These are phyloP conservation scores for Dromaius novaehollandiae DNA, from an alignment of 2,113 vertebrate species.

Conservation along the genomic window DNA sequence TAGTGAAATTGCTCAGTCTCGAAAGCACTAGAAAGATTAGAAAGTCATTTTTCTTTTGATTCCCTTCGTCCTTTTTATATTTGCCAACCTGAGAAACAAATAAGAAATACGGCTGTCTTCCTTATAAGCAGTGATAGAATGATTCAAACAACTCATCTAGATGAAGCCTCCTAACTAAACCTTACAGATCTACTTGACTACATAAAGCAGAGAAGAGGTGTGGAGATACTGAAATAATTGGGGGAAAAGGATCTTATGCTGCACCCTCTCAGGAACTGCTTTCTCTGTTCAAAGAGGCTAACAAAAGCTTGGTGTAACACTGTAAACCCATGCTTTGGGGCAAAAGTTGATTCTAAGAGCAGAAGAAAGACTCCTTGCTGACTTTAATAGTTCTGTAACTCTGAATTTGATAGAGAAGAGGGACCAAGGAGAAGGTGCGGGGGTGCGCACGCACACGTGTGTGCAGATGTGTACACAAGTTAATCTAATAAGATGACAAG, in stretches of 20 bases:
- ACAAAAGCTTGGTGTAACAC: neutral
- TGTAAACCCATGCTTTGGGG: neutral
- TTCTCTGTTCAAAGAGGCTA: neutral
- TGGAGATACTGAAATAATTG: neutral
- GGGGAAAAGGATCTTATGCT: fast-evolving
- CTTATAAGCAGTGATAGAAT: neutral
- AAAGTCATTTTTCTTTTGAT: neutral
- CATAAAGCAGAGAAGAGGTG: neutral
- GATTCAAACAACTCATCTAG: neutral
- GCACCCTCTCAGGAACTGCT: neutral
- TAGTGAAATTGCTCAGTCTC: neutral
- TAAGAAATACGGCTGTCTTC: neutral
- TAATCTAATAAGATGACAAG: neutral
- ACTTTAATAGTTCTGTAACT: neutral
- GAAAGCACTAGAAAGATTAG: neutral
- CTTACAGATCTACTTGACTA: neutral
- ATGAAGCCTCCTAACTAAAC: neutral
- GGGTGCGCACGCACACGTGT: neutral
- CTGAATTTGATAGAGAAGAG: neutral
- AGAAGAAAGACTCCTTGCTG: neutral
- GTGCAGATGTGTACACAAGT: fast-evolving
- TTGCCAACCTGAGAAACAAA: neutral
- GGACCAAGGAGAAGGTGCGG: neutral
- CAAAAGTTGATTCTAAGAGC: neutral
- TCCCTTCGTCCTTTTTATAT: neutral